Conservation (phyloP, 2,888 invertebrate genomes). For the Chymomyza amoena region DNA sequence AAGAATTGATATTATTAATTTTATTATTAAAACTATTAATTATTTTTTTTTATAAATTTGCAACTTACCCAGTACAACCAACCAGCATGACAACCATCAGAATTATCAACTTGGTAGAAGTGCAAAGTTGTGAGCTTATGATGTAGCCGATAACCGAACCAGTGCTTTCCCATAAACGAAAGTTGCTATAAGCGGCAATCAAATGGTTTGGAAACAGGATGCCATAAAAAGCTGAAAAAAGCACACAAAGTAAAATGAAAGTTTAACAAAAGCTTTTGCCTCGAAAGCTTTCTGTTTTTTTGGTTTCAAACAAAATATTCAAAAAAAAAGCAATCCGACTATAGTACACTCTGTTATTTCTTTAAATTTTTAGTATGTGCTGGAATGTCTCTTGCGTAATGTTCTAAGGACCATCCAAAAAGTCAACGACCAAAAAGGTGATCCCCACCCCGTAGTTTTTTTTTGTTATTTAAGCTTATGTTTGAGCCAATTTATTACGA, state of each 20-base stretch:
- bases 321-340: no score
- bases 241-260: neutral
- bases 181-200: conserved; percentile 95
- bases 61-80: conserved; percentile 86
- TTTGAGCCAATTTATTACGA: no score
- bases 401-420: no score
- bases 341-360: no score
- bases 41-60: neutral
- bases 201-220: conserved; percentile 90
- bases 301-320: no score
- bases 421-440: no score
- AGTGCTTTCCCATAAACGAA: conserved; percentile 93
- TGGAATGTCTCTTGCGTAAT: no score
- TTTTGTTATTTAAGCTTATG: no score
- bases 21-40: neutral
- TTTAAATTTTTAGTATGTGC: no score
- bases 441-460: no score
- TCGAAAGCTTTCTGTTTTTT: no score
- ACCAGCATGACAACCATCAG: conserved; percentile 84
- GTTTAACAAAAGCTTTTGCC: neutral
- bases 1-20: neutral
- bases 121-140: conserved; percentile 88
- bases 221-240: conserved; percentile 86
- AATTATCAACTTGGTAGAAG: conserved; percentile 85
- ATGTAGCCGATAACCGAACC: conserved; percentile 93